Evolutionary conservation across 2,113 vertebrate genomes (phyloP).

Genomic region (Callocephalon fimbriatum): DNA sequence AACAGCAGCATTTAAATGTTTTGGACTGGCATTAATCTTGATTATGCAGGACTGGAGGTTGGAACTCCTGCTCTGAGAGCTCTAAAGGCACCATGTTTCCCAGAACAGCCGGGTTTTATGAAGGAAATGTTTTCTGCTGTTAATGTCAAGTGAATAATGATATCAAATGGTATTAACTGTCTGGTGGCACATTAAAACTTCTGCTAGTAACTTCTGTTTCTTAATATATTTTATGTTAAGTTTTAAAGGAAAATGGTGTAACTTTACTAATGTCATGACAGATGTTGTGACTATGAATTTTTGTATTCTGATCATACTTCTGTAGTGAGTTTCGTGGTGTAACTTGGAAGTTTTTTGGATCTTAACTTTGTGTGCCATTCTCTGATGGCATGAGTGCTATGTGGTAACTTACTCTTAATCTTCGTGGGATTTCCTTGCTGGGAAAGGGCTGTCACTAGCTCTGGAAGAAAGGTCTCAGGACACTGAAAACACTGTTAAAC

Average conservation of each 20-base stretch:
- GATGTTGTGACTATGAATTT: neutral
- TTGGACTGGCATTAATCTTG: neutral
- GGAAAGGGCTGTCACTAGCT: neutral
- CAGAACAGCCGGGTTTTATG: neutral
- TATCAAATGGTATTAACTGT: neutral
- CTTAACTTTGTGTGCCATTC: neutral
- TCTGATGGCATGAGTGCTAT: neutral
- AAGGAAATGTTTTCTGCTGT: neutral
- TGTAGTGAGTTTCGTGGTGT: neutral
- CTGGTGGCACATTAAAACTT: neutral
- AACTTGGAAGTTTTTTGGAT: neutral
- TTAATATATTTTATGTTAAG: neutral
- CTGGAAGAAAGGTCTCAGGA: neutral
- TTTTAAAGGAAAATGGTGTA: neutral
- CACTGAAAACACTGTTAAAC: neutral
- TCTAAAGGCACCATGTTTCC: neutral
- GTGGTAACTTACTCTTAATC: neutral
- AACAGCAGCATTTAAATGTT: neutral
- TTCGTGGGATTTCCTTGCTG: neutral
- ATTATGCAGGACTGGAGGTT: neutral
- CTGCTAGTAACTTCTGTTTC: neutral
- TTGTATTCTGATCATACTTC: neutral
- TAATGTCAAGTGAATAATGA: neutral
- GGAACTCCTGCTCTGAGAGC: neutral
- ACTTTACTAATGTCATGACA: neutral